Evolutionary conservation across 30 jellyfish, hydroid and myxozoan genomes (phyloP).

Genomic region (Aurelia aurita complex sp. Pacific): DNA sequence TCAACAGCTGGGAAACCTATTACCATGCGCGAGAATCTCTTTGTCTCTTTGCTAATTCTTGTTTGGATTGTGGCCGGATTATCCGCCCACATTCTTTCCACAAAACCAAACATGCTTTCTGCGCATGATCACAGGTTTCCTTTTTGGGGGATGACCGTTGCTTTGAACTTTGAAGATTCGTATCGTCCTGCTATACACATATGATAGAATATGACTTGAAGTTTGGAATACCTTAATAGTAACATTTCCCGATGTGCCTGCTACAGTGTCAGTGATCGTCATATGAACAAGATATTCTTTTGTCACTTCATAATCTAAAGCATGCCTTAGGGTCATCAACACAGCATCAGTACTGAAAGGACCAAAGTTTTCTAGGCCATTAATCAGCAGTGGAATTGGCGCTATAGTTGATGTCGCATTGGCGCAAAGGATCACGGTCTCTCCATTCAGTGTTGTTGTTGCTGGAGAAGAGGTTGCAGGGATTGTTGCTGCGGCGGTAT

Average conservation of each 20-base stretch:
- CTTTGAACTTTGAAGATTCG: too few species aligned
- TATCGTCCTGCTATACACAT: too few species aligned
- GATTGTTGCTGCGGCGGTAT: slow-evolving; percentile 60
- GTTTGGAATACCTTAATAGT: slow-evolving; percentile 47
- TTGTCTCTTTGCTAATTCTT: too few species aligned
- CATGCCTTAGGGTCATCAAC: slow-evolving; percentile 44
- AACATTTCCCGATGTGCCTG: slow-evolving; percentile 56
- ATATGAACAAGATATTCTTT: slow-evolving; percentile 51
- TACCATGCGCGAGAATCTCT: too few species aligned
- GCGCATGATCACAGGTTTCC: too few species aligned
- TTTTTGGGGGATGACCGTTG: too few species aligned
- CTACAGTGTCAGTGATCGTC: slow-evolving; percentile 60
- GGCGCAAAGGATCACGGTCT: slow-evolving; percentile 69
- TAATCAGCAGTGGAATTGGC: slow-evolving; percentile 32
- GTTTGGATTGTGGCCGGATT: too few species aligned
- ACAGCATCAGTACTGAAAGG: slow-evolving; percentile 46
- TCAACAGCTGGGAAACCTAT: too few species aligned
- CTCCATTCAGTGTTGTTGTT: slow-evolving; percentile 72
- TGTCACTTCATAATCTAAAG: slow-evolving; percentile 79
- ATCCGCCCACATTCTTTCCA: too few species aligned
- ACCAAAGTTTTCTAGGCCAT: slow-evolving; percentile 55
- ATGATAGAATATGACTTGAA: too few species aligned
- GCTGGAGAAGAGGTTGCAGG: slow-evolving; percentile 78
- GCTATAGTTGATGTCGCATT: slow-evolving; percentile 70
- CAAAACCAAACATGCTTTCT: too few species aligned